Base-by-base conservation (phyloP, 1,140 invertebrate species). In the Zophobas atratus region DNA sequence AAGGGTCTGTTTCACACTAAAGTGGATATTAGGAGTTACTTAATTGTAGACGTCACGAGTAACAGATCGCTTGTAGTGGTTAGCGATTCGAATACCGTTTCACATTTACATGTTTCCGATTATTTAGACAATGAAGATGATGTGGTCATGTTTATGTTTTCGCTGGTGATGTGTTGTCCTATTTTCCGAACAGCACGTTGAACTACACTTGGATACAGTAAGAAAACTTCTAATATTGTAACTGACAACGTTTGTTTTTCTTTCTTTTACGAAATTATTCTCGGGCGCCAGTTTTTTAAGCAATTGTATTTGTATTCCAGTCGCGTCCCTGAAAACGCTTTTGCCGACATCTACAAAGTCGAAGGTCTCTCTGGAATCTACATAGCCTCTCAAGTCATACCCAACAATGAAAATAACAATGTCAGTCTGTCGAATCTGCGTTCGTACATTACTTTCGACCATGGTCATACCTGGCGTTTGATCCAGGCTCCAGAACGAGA, bases 291-390 rank as follows among this genome's bases (percentile, higher is more conserved):
- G 20, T 20, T 20, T 20, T 20, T 20, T 20, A 20, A 20, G 20
- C 20, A 20, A 20, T 20, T 32, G 8, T 67, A 34, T 35, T 75
- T 36, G 83, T 20, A 20, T 84, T 87, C 8, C 84, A 96, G 94
- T 82, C 93, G 93, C 73, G 92, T 94, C 5, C 89, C 92, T 1
- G 92, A 95, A 70, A 93, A 96, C 79, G 86, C 93, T 5, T 97
- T 98, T 88, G 94, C 94, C n/a, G 96, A 98, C 84, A 85, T 98
- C 0, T 95, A 97, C 83, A 95, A 94, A 85, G 94, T 98, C 0
- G 92, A 95, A 84, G 96, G 96, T 4, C 85, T 98, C 6, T 89
- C 92, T 35, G 96, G 96, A 1, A 94, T 97, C 71, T 98, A 97
- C 85, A 97, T 98, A 78, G 96, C 95, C 0, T 97, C 95, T 0